Conservation (phyloP, 2,797 vertebrate genomes). For the Cryptoprocta ferox region DNA sequence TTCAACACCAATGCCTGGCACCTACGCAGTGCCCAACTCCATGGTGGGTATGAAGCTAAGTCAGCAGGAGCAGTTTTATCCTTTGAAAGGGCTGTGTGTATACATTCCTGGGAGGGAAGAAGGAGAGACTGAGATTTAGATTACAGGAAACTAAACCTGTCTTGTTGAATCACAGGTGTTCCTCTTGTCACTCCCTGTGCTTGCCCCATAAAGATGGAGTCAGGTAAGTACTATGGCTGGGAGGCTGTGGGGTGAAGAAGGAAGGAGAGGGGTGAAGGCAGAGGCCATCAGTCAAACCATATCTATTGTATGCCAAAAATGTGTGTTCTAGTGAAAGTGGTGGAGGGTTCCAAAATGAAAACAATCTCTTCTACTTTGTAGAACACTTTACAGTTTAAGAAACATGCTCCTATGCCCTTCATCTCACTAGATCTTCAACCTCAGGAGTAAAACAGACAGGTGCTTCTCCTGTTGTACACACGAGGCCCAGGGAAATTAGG, state of each 20-base stretch:
- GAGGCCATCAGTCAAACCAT: neutral
- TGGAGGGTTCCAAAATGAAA: neutral
- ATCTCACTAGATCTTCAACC: neutral
- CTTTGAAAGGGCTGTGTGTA: neutral
- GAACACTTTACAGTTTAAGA: neutral
- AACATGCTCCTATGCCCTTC: neutral
- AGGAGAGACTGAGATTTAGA: neutral
- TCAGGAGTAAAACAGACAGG: neutral
- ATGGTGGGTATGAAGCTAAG: neutral
- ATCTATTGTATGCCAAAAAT: neutral
- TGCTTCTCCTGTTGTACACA: neutral
- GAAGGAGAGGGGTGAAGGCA: neutral
- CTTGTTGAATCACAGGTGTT: constrained; percentile 13
- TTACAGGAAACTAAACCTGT: neutral
- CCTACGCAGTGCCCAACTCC: neutral
- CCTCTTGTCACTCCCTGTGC: neutral
- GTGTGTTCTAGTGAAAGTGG: neutral
- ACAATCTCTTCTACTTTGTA: neutral
- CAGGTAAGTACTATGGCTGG: constrained; percentile 15
- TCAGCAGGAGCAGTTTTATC: neutral
- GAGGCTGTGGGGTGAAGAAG: neutral
- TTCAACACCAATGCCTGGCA: neutral
- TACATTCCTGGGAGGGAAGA: neutral
- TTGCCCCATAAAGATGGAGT: neutral
- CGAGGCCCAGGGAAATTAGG: neutral